Evolutionary conservation across 2,113 vertebrate genomes (phyloP), one percentile per base, ranked within the genome.

Genomic region (Grammomys dolichurus): DNA sequence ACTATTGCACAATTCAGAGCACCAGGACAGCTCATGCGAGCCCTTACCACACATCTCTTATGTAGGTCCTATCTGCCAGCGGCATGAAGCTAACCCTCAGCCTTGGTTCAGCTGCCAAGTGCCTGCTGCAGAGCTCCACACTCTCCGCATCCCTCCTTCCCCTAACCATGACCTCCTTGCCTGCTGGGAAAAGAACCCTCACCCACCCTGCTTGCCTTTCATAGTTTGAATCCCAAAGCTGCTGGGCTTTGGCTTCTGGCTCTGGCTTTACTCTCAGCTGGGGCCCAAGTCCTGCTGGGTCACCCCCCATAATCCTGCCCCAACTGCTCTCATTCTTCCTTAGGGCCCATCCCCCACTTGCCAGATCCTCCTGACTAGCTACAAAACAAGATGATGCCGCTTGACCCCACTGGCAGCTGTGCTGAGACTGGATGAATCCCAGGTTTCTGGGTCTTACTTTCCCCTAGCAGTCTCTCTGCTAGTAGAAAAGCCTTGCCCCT

Each of bases 181-280:
- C 43, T 43, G 40, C 16, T 51, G 24, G 28, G 48, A 76, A 51
- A 76, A 89, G n/a, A 24, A 33, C 58, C n/a, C 13, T 90, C 63
- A 24, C 26, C 19, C 36, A 14, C 31, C 1, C 54, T 1, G 28
- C n/a, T n/a, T 2, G 0, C 0, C 70, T 67, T 86, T 75, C 10
- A 54, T 48, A 67, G 31, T 84, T 76, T 63, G 31, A 90, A 31
- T 60, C 48, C 76, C 40, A 86, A 63, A 73, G 46, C 65, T 9
- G 1, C 31, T 78, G 8, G n/a, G 28, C 51, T 72, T 69, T 63
- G 48, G 58, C 65, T 84, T 88, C 76, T 63, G 43, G 13, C 43
- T 77, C 80, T 87, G 31, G 26, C 43, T 84, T 95, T 24, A 2
- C 48, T 48, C 40, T 63, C 46, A 16, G 4, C 0, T 1, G 31